phyloP scores from a whole-genome alignment of 2,797 vertebrate species.

The Thamnophis elegans region DNA sequence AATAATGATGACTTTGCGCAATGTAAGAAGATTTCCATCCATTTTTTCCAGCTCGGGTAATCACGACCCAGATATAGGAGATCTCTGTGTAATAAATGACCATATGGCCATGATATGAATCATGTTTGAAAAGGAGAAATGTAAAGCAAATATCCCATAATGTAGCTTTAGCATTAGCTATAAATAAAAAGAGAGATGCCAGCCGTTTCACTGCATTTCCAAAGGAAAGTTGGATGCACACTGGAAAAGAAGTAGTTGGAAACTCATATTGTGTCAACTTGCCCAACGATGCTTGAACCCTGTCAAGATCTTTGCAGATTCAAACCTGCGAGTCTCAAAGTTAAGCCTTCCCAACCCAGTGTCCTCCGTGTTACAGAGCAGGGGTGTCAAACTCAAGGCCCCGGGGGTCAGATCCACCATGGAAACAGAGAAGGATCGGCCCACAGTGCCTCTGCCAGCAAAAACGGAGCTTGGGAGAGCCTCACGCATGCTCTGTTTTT shows the following conservation, averaged over 20 bases:
- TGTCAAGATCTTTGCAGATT: not conserved
- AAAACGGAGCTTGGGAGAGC: too few relatives aligned
- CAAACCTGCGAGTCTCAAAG: not conserved
- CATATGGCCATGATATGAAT: conserved; percentile 22
- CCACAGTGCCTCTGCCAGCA: too few relatives aligned
- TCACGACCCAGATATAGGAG: not conserved
- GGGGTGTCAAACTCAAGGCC: too few relatives aligned
- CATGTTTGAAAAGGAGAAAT: conserved; percentile 27
- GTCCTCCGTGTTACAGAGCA: not conserved
- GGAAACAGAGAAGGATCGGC: too few relatives aligned
- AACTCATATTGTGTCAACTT: not conserved
- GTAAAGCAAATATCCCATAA: conserved; percentile 24
- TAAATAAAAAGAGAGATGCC: conserved; percentile 6
- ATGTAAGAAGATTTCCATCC: not conserved
- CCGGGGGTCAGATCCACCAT: too few relatives aligned
- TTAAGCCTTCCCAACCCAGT: not conserved
- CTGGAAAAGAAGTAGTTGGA: not conserved
- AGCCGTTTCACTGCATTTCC: too few relatives aligned
- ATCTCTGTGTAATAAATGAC: conserved; percentile 18
- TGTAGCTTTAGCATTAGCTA: conserved; percentile 2
- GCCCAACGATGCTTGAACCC: not conserved
- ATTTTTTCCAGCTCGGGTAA: not conserved
- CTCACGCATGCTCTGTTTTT: too few relatives aligned
- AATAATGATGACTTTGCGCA: not conserved
- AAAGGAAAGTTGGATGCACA: not conserved